Conservation (phyloP, 2,888 invertebrate species). For the Meandrusa payeni region DNA sequence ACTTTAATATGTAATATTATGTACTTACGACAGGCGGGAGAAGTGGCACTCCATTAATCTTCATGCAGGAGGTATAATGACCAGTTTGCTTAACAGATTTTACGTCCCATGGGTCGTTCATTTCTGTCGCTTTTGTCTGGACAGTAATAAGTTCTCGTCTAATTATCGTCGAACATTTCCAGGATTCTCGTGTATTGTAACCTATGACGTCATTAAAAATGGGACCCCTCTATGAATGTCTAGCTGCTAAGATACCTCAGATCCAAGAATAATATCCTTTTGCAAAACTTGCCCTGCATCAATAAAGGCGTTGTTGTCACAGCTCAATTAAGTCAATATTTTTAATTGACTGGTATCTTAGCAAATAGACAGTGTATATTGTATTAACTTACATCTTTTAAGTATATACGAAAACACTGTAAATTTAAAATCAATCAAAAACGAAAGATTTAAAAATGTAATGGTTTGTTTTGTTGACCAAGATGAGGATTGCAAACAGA, state of each 20-base stretch:
- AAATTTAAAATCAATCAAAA: too few relatives aligned
- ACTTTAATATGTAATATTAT: too few relatives aligned
- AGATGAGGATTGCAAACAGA: constrained; percentile 13
- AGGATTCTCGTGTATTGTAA: not conserved
- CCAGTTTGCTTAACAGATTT: constrained; percentile 62
- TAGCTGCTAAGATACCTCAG: constrained; percentile 30
- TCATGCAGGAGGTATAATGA: constrained; percentile 85
- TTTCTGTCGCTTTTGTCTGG: constrained; percentile 42
- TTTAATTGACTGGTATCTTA: constrained; percentile 34
- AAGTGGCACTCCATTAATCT: constrained; percentile 86
- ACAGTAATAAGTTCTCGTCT: constrained; percentile 10
- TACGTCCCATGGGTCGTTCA: constrained; percentile 76
- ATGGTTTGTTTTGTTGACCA: constrained; percentile 24
- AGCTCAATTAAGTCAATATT: constrained; percentile 70
- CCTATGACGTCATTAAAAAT: constrained; percentile 8
- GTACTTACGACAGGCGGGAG: constrained; percentile 89
- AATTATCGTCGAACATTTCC: not conserved
- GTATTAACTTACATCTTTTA: constrained; percentile 16
- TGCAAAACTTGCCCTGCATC: constrained; percentile 44
- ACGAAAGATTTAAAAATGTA: constrained; percentile 28
- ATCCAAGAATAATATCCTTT: constrained; percentile 43
- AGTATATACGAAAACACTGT: not conserved
- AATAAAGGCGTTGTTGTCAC: constrained; percentile 60
- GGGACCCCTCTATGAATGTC: not conserved
- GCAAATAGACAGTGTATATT: constrained; percentile 26